Conservation (phyloP, 2,113 vertebrate genomes). For the Podilymbus podiceps region DNA sequence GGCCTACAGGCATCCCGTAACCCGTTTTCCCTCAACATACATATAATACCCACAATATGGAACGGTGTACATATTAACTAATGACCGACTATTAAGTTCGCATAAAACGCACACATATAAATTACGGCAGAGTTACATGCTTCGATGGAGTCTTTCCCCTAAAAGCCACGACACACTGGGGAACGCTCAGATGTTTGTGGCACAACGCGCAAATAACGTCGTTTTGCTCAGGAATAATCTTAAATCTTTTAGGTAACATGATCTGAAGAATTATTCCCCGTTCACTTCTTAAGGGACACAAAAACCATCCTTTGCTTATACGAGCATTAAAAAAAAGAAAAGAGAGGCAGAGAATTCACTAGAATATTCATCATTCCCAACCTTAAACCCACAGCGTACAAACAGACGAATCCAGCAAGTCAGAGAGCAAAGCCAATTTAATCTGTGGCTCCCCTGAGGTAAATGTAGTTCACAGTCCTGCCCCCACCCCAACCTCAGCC, state of each 20-base stretch:
- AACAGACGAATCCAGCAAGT: constrained; percentile 77
- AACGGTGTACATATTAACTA: background rate
- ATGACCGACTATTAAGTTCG: background rate
- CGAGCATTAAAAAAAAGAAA: constrained; percentile 13
- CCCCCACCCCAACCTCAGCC: constrained; percentile 82
- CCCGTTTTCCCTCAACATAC: background rate
- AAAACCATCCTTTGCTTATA: constrained; percentile 39
- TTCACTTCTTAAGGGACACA: constrained; percentile 42
- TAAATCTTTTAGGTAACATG: background rate
- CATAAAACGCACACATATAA: background rate
- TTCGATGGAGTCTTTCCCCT: background rate
- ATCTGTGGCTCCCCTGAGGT: constrained; percentile 90
- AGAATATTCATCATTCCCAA: constrained; percentile 77
- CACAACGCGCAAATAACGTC: background rate
- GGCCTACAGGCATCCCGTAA: background rate
- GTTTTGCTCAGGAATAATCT: background rate
- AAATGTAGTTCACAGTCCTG: constrained; percentile 80
- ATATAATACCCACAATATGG: background rate
- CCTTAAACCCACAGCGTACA: constrained; percentile 75
- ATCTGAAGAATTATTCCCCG: background rate
- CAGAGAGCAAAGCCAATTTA: constrained; percentile 90
- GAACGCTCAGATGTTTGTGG: background rate
- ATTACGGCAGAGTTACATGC: constrained; percentile 19
- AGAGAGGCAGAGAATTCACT: constrained; percentile 43
- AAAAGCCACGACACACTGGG: background rate